These are phyloP conservation scores for Actinia tenebrosa DNA, from an alignment of 64 coral and sea anemone genomes.

Conservation along the genomic window DNA sequence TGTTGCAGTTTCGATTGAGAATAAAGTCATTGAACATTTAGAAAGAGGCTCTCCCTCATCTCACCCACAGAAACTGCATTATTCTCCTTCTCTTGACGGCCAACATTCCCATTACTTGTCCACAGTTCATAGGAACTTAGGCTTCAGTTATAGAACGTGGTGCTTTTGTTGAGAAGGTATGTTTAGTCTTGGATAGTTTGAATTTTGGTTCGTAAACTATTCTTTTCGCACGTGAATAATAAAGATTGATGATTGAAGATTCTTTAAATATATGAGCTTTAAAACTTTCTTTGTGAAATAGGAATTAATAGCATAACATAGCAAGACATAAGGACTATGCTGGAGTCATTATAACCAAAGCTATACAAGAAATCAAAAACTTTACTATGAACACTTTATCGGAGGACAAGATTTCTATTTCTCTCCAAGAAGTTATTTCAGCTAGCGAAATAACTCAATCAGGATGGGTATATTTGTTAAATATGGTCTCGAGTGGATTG, in stretches of 20 bases:
- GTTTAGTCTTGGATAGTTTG: neutral
- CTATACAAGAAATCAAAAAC: neutral
- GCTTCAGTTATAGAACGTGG: constrained; percentile 27
- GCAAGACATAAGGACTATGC: neutral
- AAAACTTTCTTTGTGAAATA: neutral
- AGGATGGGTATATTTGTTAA: neutral
- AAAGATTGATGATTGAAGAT: neutral
- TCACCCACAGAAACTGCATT: constrained; percentile 94
- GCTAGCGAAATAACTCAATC: neutral
- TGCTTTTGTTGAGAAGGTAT: constrained; percentile 71
- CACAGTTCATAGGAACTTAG: constrained; percentile 22
- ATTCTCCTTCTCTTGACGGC: constrained; percentile 97
- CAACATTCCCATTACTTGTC: constrained; percentile 77
- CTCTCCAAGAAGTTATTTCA: neutral
- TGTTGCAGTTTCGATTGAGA: constrained; percentile 99
- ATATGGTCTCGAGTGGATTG: neutral
- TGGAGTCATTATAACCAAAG: neutral
- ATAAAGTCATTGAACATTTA: constrained; percentile 75
- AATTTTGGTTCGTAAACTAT: too few relatives aligned
- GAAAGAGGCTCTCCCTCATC: constrained; percentile 80
- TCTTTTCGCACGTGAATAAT: neutral
- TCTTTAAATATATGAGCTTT: neutral
- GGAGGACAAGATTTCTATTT: neutral
- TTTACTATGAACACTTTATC: neutral
- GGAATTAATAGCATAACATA: neutral